phyloP scores from a whole-genome alignment of 2,113 vertebrate genomes.

The Odontophorus gujanensis region DNA sequence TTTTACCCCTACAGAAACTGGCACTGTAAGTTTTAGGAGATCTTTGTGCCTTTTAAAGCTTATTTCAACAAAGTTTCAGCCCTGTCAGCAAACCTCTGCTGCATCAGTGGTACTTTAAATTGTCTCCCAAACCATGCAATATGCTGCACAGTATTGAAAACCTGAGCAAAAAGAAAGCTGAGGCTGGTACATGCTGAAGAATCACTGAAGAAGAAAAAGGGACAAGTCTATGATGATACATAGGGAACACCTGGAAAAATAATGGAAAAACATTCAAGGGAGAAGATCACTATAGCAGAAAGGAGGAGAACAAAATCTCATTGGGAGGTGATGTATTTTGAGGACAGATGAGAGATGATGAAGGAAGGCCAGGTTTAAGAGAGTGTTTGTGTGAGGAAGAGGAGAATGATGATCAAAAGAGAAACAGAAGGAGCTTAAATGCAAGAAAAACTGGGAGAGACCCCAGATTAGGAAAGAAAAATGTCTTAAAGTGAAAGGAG shows the following conservation, averaged over 20 bases:
- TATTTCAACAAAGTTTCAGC: background rate
- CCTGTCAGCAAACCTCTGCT: background rate
- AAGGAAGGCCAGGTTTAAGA: background rate
- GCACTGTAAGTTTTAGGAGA: background rate
- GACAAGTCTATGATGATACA: background rate
- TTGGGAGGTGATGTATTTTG: background rate
- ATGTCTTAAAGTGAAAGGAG: background rate
- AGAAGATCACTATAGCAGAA: background rate
- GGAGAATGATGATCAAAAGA: background rate
- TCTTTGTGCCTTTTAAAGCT: background rate
- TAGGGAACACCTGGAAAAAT: background rate
- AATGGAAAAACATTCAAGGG: background rate
- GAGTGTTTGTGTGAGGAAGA: background rate
- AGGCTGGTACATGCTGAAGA: background rate
- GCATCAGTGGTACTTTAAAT: background rate
- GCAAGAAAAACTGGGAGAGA: background rate
- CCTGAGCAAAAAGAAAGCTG: background rate
- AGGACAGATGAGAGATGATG: background rate
- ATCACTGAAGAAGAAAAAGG: background rate
- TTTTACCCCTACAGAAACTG: slow-evolving; percentile 3
- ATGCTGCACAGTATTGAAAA: background rate
- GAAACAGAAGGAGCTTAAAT: background rate
- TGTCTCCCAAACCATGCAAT: background rate
- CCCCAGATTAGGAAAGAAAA: background rate
- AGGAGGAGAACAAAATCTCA: background rate